These are phyloP conservation scores for Takifugu flavidus DNA, from an alignment of 2,113 vertebrate genomes.

Conservation along the genomic window DNA sequence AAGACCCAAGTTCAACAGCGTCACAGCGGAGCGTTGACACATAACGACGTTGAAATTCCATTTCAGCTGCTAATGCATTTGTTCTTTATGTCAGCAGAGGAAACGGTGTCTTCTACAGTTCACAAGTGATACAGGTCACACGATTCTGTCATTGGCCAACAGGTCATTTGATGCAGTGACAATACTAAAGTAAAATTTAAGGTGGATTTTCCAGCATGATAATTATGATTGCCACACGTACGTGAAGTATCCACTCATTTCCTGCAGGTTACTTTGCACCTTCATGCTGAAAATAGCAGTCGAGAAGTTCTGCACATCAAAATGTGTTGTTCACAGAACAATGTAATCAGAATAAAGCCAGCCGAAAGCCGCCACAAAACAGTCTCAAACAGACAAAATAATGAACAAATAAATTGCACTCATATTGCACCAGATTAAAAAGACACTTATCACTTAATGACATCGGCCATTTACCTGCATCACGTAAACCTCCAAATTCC, in stretches of 20 bases:
- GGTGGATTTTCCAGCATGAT: no score
- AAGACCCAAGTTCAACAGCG: background rate
- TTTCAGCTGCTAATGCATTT: slow-evolving; percentile 1
- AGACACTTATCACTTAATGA: slow-evolving; percentile 16
- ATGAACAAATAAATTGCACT: background rate
- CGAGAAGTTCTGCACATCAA: background rate
- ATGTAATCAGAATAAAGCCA: background rate
- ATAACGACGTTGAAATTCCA: background rate
- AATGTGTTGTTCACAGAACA: background rate
- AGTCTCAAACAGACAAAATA: background rate
- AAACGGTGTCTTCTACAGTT: background rate
- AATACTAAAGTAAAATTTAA: background rate
- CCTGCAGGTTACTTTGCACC: slow-evolving; percentile 5
- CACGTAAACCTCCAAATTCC: slow-evolving; percentile 1
- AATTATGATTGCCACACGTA: background rate
- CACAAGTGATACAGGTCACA: background rate
- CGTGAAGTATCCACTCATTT: slow-evolving; percentile 6
- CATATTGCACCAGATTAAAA: slow-evolving; percentile 8
- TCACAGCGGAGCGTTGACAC: background rate
- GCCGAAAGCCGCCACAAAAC: background rate
- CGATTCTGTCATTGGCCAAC: slow-evolving; percentile 5
- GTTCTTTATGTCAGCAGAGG: background rate
- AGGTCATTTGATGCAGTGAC: slow-evolving; percentile 3
- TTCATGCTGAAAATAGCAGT: slow-evolving; percentile 4
- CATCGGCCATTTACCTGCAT: background rate